Evolutionary conservation across 2,797 vertebrate species (phyloP).

Genomic region (Lacerta viridis): DNA sequence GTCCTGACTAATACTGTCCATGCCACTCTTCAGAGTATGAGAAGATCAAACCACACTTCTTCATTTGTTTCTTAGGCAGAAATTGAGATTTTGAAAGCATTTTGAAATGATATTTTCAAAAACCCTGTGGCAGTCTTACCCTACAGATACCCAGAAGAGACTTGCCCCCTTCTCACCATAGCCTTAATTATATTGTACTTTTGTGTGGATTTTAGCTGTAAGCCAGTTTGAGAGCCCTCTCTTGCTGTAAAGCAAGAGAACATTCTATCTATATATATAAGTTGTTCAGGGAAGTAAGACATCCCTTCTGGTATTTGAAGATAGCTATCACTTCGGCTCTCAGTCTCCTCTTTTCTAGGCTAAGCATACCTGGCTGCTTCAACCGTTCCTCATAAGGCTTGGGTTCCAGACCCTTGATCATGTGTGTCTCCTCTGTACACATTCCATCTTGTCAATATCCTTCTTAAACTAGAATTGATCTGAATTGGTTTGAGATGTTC

Average conservation of each 20-base stretch:
- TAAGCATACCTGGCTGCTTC: too few species aligned
- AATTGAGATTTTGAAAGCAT: neutral
- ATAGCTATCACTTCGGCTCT: too few species aligned
- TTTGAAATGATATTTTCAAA: neutral
- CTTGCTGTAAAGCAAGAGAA: neutral
- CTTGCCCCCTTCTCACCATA: neutral
- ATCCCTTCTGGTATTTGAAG: too few species aligned
- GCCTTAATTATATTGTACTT: neutral
- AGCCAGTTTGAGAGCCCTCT: neutral
- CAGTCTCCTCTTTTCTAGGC: too few species aligned
- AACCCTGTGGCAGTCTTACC: neutral
- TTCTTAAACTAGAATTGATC: too few species aligned
- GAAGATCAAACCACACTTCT: slow-evolving; percentile 24
- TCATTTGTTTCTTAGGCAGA: slow-evolving; percentile 31
- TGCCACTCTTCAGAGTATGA: slow-evolving; percentile 25
- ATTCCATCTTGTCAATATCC: too few species aligned
- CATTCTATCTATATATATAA: neutral
- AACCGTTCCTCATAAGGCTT: too few species aligned
- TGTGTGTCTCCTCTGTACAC: too few species aligned
- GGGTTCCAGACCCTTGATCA: too few species aligned
- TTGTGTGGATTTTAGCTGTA: neutral
- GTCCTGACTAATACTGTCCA: slow-evolving; percentile 11
- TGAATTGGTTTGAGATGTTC: too few species aligned
- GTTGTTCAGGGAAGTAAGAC: too few species aligned
- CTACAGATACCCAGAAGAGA: neutral